A percentile compares a stretch with the other conserved stretches of the same genome.
Conservation (phyloP, 2,113 vertebrate species). For the Neoarius graeffei region DNA sequence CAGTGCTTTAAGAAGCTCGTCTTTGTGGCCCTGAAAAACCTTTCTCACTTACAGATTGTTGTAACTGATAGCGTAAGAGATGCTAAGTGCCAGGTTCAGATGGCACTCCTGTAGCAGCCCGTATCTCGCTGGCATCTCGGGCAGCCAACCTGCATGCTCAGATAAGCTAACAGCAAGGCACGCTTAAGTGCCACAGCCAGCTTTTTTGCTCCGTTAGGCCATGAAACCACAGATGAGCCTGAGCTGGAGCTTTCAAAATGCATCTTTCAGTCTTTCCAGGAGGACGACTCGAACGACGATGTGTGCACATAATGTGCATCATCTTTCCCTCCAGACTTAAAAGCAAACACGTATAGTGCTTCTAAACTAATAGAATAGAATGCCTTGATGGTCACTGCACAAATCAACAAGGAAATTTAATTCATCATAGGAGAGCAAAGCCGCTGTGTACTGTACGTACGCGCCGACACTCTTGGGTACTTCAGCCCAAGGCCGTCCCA, state of each 20-base stretch:
- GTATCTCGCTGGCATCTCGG: slow-evolving; percentile 59
- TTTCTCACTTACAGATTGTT: slow-evolving; percentile 57
- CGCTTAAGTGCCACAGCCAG: slow-evolving; percentile 42
- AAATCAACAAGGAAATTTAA: too few relatives aligned
- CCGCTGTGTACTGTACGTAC: too few relatives aligned
- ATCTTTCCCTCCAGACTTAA: background rate
- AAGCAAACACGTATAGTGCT: too few relatives aligned
- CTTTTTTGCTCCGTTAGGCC: slow-evolving; percentile 55
- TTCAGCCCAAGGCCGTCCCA: too few relatives aligned
- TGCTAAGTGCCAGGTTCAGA: slow-evolving; percentile 58
- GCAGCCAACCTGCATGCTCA: slow-evolving; percentile 41
- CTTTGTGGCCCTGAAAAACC: slow-evolving; percentile 58
- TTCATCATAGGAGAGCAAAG: too few relatives aligned
- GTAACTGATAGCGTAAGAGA: slow-evolving; percentile 61
- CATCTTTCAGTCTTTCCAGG: background rate
- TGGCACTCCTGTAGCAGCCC: slow-evolving; percentile 49
- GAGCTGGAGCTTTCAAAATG: background rate
- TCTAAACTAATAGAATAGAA: too few relatives aligned
- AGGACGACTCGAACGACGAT: background rate
- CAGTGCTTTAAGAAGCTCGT: slow-evolving; percentile 51
- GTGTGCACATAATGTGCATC: background rate
- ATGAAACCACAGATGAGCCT: slow-evolving; percentile 58
- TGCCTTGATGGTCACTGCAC: too few relatives aligned
- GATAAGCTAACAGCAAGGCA: slow-evolving; percentile 58
- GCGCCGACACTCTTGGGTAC: too few relatives aligned